Conservation (phyloP, 2,888 invertebrate species). For the Drosophila monieri region DNA sequence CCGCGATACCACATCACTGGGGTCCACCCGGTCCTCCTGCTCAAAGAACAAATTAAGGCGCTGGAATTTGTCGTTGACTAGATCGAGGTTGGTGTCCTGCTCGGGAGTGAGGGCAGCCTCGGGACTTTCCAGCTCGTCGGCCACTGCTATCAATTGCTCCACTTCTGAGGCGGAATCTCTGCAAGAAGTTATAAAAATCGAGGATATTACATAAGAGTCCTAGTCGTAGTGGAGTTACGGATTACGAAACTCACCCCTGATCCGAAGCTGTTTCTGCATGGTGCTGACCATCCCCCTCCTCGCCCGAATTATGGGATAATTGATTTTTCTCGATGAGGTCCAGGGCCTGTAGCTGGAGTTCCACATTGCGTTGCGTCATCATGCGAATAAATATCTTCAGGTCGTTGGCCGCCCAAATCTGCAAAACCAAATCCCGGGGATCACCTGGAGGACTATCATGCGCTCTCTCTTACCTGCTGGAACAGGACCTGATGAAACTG, state of each 20-base stretch:
- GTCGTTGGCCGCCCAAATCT: conserved; percentile 96
- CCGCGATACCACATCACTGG: conserved; percentile 89
- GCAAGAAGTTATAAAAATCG: neutral
- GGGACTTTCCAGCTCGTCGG: conserved; percentile 75
- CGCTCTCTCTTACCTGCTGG: conserved; percentile 83
- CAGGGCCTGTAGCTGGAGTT: conserved; percentile 94
- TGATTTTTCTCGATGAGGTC: conserved; percentile 92
- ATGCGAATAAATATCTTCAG: conserved; percentile 94
- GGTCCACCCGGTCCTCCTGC: conserved; percentile 83
- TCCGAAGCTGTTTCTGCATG: conserved; percentile 52
- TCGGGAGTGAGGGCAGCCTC: conserved; percentile 80
- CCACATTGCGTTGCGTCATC: conserved; percentile 97
- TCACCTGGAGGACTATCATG: neutral
- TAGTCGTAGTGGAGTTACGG: neutral
- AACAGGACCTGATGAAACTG: conserved; percentile 87
- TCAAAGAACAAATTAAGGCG: conserved; percentile 84
- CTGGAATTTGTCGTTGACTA: conserved; percentile 79
- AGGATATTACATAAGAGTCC: neutral
- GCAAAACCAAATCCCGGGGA: neutral
- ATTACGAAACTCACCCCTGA: conserved; percentile 44
- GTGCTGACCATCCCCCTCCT: conserved; percentile 56
- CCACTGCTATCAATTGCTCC: conserved; percentile 77
- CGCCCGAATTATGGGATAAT: conserved; percentile 83
- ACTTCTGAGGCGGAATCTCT: conserved; percentile 70
- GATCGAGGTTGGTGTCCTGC: conserved; percentile 63